Conservation (phyloP, 2,113 vertebrate species). For the Tretioscincus oriximinensis region DNA sequence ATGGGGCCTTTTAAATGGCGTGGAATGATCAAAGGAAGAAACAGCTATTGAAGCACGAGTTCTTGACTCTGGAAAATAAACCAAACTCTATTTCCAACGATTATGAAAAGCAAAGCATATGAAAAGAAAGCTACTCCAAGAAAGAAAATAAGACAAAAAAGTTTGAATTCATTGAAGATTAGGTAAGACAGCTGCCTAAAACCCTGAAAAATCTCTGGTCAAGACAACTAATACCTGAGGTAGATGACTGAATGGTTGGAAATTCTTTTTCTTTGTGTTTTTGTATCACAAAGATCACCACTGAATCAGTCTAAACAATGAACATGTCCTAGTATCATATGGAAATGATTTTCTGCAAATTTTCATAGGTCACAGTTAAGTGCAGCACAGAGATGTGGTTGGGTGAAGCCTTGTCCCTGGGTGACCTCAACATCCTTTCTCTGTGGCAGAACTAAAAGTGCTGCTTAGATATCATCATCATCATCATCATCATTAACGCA, state of each 20-base stretch:
- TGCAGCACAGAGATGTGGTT: too few relatives aligned
- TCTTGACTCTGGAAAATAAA: conserved; percentile 65
- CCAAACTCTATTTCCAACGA: not conserved
- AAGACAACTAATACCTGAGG: not conserved
- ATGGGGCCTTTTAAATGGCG: conserved; percentile 79
- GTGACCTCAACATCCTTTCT: too few relatives aligned
- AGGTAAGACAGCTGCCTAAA: not conserved
- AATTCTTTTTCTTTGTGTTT: not conserved
- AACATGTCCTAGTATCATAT: not conserved
- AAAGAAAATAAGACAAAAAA: not conserved
- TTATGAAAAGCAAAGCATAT: not conserved
- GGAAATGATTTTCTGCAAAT: not conserved
- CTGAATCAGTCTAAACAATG: not conserved
- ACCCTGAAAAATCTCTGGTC: not conserved
- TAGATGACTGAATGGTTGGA: not conserved
- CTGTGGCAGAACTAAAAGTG: too few relatives aligned
- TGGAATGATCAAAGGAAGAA: conserved; percentile 71
- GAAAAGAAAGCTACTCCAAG: not conserved
- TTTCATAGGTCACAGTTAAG: too few relatives aligned
- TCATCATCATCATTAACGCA: too few relatives aligned
- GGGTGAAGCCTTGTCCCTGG: too few relatives aligned
- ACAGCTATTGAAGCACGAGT: conserved; percentile 67
- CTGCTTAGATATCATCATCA: too few relatives aligned
- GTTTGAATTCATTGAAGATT: not conserved
- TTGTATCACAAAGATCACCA: not conserved